A percentile compares a stretch with the other conserved stretches of the same genome.
Conservation (phyloP, 2,797 vertebrate species). For the Gymnodraco acuticeps region DNA sequence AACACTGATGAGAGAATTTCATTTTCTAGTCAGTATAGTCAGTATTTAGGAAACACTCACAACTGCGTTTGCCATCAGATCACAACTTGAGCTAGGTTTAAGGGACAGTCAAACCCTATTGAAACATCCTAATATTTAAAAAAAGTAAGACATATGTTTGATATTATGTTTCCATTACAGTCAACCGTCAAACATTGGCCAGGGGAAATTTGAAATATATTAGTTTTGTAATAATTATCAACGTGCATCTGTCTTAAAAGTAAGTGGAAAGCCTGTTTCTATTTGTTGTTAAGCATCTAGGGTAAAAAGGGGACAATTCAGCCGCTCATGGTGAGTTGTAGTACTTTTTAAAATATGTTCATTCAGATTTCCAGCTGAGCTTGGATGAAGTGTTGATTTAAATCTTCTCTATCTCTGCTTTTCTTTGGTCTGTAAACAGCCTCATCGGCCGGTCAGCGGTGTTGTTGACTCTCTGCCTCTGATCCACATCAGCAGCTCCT, state of each 20-base stretch:
- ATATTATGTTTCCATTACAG: not conserved
- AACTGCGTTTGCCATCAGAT: not conserved
- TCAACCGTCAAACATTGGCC: no score
- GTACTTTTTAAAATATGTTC: not conserved
- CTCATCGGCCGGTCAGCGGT: conserved; percentile 28
- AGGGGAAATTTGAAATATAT: no score
- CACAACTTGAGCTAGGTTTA: not conserved
- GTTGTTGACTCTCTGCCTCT: conserved; percentile 63
- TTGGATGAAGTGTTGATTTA: conserved; percentile 40
- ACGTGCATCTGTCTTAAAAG: not conserved
- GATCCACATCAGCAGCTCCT: conserved; percentile 59
- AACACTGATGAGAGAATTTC: conserved; percentile 1
- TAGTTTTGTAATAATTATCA: no score
- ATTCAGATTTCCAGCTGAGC: conserved; percentile 15
- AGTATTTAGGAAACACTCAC: not conserved
- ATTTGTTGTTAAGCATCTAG: not conserved
- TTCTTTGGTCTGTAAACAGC: conserved; percentile 51
- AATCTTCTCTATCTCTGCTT: conserved; percentile 34
- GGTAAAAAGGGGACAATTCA: conserved; percentile 5
- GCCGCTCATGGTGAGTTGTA: not conserved
- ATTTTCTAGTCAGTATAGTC: conserved; percentile 5
- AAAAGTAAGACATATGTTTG: not conserved
- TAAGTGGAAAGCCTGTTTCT: not conserved
- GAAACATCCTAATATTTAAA: no score
- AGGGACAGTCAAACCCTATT: not conserved